These are phyloP conservation scores for Bedellia somnulentella DNA, from an alignment of 2,888 invertebrate genomes.

Conservation along the genomic window DNA sequence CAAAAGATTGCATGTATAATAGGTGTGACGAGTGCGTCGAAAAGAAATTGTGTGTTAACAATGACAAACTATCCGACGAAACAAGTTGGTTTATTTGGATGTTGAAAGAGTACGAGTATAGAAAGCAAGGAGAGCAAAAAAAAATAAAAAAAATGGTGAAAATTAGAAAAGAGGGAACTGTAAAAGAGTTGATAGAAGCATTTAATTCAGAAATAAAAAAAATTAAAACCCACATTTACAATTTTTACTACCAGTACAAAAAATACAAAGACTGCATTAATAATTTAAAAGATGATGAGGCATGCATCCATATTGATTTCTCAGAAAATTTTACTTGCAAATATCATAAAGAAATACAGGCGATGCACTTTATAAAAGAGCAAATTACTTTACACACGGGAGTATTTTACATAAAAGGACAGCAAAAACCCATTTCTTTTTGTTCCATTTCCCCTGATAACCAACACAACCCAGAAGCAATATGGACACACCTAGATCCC, in stretches of 20 bases:
- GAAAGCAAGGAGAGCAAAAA: slow-evolving; percentile 1
- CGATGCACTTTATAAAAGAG: too few relatives aligned
- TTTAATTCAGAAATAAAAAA: slow-evolving; percentile 1
- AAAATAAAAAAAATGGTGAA: too few relatives aligned
- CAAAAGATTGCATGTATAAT: too few relatives aligned
- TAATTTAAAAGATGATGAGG: slow-evolving; percentile 4
- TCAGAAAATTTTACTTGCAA: too few relatives aligned
- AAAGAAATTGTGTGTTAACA: slow-evolving; percentile 1
- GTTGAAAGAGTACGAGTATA: slow-evolving; percentile 1
- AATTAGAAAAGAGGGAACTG: slow-evolving; percentile 1
- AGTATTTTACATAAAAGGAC: too few relatives aligned
- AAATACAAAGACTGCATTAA: slow-evolving; percentile 1
- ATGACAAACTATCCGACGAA: slow-evolving; percentile 1
- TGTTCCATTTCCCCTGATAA: too few relatives aligned
- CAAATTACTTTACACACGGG: too few relatives aligned
- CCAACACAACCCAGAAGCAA: too few relatives aligned
- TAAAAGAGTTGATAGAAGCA: slow-evolving; percentile 1
- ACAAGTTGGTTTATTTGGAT: too few relatives aligned
- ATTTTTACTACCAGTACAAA: slow-evolving; percentile 3
- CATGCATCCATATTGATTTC: slow-evolving; percentile 1
- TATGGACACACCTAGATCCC: too few relatives aligned
- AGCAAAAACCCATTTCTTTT: slow-evolving; percentile 4
- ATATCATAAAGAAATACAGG: slow-evolving; percentile 5
- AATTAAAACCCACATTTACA: slow-evolving; percentile 4
- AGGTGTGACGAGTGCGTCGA: too few relatives aligned